Conservation (phyloP, 2,797 vertebrate genomes). For the Threskiornis aethiopicus region DNA sequence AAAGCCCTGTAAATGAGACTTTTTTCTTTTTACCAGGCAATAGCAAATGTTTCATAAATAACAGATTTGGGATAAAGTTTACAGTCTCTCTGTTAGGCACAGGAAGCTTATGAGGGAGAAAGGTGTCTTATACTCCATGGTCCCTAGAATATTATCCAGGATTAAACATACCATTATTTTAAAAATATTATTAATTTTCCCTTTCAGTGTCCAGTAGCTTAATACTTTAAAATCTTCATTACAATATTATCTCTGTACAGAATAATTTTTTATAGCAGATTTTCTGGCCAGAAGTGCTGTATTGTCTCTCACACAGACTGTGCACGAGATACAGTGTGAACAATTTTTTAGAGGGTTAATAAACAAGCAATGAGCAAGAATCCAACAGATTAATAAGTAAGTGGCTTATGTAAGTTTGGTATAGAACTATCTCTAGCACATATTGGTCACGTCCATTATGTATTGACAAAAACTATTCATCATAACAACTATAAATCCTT, state of each 20-base stretch:
- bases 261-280: background rate
- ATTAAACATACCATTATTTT: background rate
- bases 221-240: background rate
- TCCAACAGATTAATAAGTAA: background rate
- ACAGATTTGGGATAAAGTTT: background rate
- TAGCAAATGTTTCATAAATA: constrained; percentile 22
- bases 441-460: background rate
- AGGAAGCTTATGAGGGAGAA: background rate
- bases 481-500: background rate
- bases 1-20: constrained; percentile 40
- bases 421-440: background rate
- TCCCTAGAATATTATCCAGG: background rate
- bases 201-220: background rate
- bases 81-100: background rate
- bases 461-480: background rate
- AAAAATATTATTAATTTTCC: background rate
- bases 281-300: background rate
- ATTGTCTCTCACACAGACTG: background rate
- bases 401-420: background rate
- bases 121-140: background rate
- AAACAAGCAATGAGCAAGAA: background rate
- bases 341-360: background rate
- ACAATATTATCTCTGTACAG: background rate
- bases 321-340: background rate
- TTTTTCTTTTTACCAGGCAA: background rate